Conservation (phyloP, 2,113 vertebrate genomes). For the Nibea coibor region DNA sequence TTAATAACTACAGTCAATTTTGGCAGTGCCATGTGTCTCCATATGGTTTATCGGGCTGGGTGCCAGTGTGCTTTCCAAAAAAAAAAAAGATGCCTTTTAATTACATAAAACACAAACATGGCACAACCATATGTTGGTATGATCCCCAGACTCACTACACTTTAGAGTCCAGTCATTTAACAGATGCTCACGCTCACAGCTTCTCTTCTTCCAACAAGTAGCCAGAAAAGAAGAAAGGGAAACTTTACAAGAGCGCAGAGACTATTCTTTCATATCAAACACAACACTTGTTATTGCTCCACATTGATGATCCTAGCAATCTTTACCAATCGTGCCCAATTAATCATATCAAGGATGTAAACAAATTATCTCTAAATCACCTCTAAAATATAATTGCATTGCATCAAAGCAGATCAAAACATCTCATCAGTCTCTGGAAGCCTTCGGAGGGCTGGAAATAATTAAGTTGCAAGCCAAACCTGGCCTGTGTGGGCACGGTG, state of each 20-base stretch:
- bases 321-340: conserved; percentile 28
- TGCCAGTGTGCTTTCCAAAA: conserved; percentile 36
- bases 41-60: conserved; percentile 52
- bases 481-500: conserved; percentile 24
- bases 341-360: conserved; percentile 31
- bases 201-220: conserved; percentile 46
- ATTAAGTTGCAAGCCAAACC: conserved; percentile 34
- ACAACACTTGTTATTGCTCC: neutral
- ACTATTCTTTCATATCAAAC: neutral
- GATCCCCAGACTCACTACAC: conserved; percentile 45
- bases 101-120: conserved; percentile 64
- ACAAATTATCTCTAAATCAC: conserved; percentile 45
- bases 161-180: conserved; percentile 54
- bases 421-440: conserved; percentile 33
- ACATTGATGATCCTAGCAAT: conserved; percentile 8
- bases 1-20: conserved; percentile 26
- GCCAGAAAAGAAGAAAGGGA: neutral
- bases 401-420: conserved; percentile 57
- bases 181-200: conserved; percentile 49
- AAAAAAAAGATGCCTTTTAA: conserved; percentile 53
- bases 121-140: conserved; percentile 55
- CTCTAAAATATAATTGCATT: conserved; percentile 42
- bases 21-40: conserved; percentile 30
- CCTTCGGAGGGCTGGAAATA: conserved; percentile 36
- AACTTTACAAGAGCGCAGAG: conserved; percentile 7